Percentiles rank a stretch among this genome's conserved stretches.
Conservation (phyloP, 2,113 vertebrate genomes). For the Halcyon malimbica region DNA sequence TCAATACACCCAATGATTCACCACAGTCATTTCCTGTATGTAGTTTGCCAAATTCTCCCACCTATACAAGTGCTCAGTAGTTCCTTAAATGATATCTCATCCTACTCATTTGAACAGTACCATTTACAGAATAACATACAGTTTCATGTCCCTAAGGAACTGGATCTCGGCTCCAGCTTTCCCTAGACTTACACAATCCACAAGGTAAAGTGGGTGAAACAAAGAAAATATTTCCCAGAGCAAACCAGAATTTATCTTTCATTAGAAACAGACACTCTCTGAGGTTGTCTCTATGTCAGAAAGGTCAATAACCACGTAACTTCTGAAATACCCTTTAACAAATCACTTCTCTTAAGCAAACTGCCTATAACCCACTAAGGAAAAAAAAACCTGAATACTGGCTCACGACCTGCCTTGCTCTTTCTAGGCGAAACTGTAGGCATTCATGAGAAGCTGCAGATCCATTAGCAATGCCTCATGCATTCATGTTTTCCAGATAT, state of each 20-base stretch:
- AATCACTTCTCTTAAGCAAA: background rate
- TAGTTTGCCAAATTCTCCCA: conserved; percentile 13
- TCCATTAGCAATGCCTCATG: background rate
- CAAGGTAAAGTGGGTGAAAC: background rate
- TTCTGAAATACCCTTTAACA: background rate
- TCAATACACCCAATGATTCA: background rate
- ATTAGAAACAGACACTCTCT: background rate
- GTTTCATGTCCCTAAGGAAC: background rate
- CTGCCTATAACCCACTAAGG: background rate
- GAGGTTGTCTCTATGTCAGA: background rate
- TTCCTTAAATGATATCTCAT: background rate
- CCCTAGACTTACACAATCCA: fast-evolving
- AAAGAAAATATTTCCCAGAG: background rate
- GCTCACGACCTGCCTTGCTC: background rate
- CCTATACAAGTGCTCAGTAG: background rate
- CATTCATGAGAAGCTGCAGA: background rate
- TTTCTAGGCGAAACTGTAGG: background rate
- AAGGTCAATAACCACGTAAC: background rate
- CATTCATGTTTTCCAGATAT: fast-evolving
- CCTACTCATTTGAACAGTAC: background rate
- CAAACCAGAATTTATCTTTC: background rate
- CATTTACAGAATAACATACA: background rate
- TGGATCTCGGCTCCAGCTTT: background rate
- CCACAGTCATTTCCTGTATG: background rate
- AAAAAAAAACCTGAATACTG: too few relatives aligned